Evolutionary conservation across 2,888 invertebrate genomes (phyloP), one percentile per base, ranked within the genome.

Genomic region (Eupelmus urozonus): DNA sequence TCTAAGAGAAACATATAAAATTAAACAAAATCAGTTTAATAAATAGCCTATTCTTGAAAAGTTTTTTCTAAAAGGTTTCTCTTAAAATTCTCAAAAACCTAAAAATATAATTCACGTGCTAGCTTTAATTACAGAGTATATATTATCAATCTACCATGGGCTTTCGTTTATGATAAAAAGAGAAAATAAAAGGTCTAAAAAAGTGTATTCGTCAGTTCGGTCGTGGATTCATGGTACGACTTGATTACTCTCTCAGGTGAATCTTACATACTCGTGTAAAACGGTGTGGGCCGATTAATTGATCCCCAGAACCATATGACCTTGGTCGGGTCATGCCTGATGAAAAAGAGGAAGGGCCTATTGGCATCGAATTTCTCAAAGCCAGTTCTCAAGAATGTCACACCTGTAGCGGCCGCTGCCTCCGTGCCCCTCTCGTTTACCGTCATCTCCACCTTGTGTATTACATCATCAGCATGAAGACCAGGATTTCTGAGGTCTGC

Each of bases 291-390:
- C 78, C 91, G 91, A 82, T 92, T 92, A 62, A 95, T 92, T 34
- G 92, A 91, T 0, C 94, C 95, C 92, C 94, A 95, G 86, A 96
- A 96, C 60, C 94, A 91, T 29, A 94, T 91, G 7, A 94, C 90
- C 82, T 93, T 92, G 2, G 94, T 93, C 29, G 90, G 90, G 81
- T 94, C 93, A 85, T 95, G 93, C 81, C 94, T 91, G 80, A 96
- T 94, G 85, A 95, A 94, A 86, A 95, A 94, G 76, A 94, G 90
- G 88, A 95, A 96, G 0, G 96, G 96, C 40, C 93, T 92, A 84
- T 95, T 92, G 0, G 93, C 93, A 25, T 90, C 83, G 0, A 92
- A 90, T 18, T 85, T 88, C 45, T 84, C 86, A 9, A 91, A 91
- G 0, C 93, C 93, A 53, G 92, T 90, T 55, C 93, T 91, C 11